Evolutionary conservation across 2,797 vertebrate species (phyloP).

Genomic region (Schizopygopsis malacanthus): DNA sequence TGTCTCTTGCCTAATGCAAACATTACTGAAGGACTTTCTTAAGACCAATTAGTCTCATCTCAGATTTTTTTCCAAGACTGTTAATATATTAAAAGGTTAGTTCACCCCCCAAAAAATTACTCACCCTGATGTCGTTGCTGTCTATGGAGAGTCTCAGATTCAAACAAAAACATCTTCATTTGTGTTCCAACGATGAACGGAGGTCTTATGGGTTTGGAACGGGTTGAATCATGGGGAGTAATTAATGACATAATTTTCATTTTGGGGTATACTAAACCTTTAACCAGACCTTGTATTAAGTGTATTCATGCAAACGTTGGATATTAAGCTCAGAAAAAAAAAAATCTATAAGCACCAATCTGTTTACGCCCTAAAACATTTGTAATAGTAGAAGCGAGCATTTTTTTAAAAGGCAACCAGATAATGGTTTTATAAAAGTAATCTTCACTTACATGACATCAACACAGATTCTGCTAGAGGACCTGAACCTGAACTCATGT

Average conservation of each 20-base stretch:
- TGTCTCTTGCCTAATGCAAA: neutral
- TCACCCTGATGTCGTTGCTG: no score
- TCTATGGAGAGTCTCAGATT: no score
- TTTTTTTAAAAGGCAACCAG: neutral
- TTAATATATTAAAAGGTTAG: neutral
- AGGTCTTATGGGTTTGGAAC: no score
- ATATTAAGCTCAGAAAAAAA: neutral
- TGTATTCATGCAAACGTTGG: neutral
- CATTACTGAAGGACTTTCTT: neutral
- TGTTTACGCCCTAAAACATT: neutral
- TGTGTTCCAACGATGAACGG: no score
- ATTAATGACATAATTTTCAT: no score
- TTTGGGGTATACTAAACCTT: no score
- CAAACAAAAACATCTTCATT: no score
- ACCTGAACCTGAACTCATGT: constrained; percentile 11
- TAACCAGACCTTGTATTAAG: neutral
- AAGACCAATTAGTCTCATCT: neutral
- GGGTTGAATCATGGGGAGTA: no score
- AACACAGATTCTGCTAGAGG: neutral
- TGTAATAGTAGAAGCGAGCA: neutral
- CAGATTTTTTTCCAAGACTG: no score
- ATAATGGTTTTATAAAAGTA: neutral
- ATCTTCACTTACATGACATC: neutral
- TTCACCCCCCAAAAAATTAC: no score
- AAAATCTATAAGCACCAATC: neutral